phyloP scores from a whole-genome alignment of 2,888 invertebrate genomes.

The Cryptophagus acutangulus region DNA sequence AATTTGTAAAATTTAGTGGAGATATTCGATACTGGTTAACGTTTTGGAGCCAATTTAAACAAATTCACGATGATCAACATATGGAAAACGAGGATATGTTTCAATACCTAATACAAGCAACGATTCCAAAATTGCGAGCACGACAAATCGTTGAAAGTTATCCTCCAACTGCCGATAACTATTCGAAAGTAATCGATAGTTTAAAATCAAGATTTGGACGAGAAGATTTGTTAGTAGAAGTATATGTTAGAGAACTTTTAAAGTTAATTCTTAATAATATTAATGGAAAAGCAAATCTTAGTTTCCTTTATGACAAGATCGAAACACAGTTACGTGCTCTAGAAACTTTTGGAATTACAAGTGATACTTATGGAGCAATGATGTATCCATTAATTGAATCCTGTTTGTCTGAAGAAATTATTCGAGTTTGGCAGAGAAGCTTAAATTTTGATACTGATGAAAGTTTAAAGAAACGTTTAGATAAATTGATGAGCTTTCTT shows the following conservation, averaged over 20 bases:
- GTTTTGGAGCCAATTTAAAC: slow-evolving; percentile 9
- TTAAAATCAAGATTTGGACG: slow-evolving; percentile 8
- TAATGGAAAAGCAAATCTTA: slow-evolving; percentile 7
- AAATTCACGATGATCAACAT: slow-evolving; percentile 7
- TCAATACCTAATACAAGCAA: slow-evolving; percentile 8
- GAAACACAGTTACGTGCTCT: slow-evolving; percentile 10
- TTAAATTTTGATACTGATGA: background rate
- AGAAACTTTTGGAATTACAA: slow-evolving; percentile 9
- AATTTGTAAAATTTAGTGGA: too few species aligned
- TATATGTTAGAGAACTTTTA: too few species aligned
- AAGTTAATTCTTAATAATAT: slow-evolving; percentile 8
- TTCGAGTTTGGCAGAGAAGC: slow-evolving; percentile 9
- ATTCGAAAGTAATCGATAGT: slow-evolving; percentile 9
- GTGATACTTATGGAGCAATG: slow-evolving; percentile 12
- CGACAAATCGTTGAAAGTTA: slow-evolving; percentile 11
- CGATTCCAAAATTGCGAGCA: slow-evolving; percentile 10
- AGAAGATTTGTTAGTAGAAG: slow-evolving; percentile 11
- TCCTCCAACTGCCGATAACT: slow-evolving; percentile 10
- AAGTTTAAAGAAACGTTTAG: background rate
- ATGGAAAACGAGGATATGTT: slow-evolving; percentile 7
- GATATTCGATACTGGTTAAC: slow-evolving; percentile 5
- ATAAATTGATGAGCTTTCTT: slow-evolving; percentile 9
- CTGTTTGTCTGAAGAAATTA: slow-evolving; percentile 11
- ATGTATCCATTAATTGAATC: slow-evolving; percentile 12
- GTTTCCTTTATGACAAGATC: slow-evolving; percentile 10